A percentile compares a stretch with the other conserved stretches of the same genome.
These are phyloP conservation scores for Bufotes viridis DNA, from an alignment of 2,797 vertebrate species.

Conservation along the genomic window DNA sequence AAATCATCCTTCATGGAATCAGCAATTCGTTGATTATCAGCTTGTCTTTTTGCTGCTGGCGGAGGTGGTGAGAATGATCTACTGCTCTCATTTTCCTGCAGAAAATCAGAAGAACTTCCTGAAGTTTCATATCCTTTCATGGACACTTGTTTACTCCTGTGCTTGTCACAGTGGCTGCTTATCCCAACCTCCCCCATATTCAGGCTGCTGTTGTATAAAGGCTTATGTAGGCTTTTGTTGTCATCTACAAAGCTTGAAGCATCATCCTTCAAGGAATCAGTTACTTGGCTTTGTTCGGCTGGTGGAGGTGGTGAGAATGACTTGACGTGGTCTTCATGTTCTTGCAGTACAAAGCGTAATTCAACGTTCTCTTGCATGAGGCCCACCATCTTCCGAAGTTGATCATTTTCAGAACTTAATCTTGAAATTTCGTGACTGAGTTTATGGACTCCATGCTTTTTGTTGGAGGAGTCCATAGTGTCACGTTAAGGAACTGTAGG, in stretches of 20 bases:
- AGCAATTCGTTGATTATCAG: neutral
- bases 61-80: neutral
- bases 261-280: neutral
- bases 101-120: no score
- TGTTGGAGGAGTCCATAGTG: neutral
- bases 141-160: neutral
- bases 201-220: neutral
- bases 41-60: neutral
- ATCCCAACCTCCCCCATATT: neutral
- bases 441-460: neutral
- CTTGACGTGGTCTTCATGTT: neutral
- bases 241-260: neutral
- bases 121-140: neutral
- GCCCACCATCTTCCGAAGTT: conserved; percentile 4
- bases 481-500: neutral
- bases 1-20: neutral
- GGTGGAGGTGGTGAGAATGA: neutral
- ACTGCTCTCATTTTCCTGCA: neutral
- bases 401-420: neutral
- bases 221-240: neutral
- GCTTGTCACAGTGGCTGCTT: no score
- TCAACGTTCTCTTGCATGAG: conserved; percentile 7
- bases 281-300: neutral
- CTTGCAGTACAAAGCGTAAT: neutral
- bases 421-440: neutral